Percentiles rank a stretch among this genome's conserved stretches.
These are phyloP conservation scores for Hanleya hanleyi DNA, from an alignment of 2,888 invertebrate genomes.

Conservation along the genomic window DNA sequence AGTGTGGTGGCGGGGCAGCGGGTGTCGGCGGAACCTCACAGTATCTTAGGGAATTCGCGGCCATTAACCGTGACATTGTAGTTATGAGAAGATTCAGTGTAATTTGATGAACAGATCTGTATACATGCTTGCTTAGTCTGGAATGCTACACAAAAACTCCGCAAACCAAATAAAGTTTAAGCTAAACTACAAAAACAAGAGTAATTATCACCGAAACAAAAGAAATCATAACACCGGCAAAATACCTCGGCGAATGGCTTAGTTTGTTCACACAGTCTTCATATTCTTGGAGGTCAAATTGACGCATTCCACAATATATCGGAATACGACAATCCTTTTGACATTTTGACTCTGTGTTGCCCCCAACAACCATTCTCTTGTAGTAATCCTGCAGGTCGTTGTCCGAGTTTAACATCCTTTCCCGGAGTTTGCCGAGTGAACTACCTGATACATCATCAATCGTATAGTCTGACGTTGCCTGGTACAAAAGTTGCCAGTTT, in stretches of 20 bases:
- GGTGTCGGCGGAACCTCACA: no score
- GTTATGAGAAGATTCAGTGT: no score
- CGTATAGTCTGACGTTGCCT: conserved; percentile 83
- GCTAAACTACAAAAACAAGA: no score
- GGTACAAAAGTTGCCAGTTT: conserved; percentile 89
- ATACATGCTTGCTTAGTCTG: no score
- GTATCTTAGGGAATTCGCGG: no score
- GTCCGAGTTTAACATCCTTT: not conserved
- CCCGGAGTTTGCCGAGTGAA: not conserved
- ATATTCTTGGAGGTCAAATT: not conserved
- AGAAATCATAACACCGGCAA: no score
- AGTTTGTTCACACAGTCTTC: not conserved
- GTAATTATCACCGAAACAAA: no score
- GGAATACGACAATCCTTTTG: not conserved
- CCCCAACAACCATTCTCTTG: not conserved
- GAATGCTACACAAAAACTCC: no score
- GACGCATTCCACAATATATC: conserved; percentile 2
- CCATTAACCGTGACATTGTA: no score
- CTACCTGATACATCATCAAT: not conserved
- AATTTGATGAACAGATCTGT: no score
- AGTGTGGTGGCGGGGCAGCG: no score
- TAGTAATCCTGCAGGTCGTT: not conserved
- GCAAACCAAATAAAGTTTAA: no score
- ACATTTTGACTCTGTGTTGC: not conserved
- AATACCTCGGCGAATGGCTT: not conserved